Evolutionary conservation across 2,113 vertebrate genomes (phyloP).

Genomic region (Phyllopteryx taeniolatus): DNA sequence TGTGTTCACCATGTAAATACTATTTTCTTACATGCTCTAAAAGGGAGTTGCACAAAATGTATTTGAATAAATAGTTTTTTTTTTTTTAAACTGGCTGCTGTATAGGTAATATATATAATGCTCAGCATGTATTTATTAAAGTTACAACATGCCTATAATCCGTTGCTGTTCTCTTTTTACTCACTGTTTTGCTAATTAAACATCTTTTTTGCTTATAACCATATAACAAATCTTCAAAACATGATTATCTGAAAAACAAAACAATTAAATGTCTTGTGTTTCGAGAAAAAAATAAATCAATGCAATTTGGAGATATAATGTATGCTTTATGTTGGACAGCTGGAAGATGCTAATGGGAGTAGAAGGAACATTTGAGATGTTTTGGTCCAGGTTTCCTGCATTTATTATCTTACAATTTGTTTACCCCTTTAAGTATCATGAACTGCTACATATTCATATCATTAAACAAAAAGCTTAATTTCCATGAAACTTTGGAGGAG

Average conservation of each 20-base stretch:
- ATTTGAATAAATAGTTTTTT: not conserved
- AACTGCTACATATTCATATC: not conserved
- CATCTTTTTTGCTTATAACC: not conserved
- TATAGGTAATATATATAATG: conserved; percentile 10
- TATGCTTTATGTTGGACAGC: not conserved
- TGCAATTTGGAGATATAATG: not conserved
- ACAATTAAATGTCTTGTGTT: not conserved
- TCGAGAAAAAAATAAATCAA: not conserved
- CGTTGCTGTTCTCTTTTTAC: not conserved
- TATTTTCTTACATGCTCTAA: conserved; percentile 8
- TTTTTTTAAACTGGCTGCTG: conserved; percentile 5
- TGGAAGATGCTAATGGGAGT: no score
- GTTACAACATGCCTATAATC: not conserved
- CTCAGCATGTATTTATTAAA: conserved; percentile 31
- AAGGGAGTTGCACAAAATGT: conserved; percentile 16
- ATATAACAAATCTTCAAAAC: not conserved
- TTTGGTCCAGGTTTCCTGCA: not conserved
- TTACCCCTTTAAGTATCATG: not conserved
- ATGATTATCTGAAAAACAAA: no score
- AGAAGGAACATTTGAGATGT: no score
- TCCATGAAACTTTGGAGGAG: no score
- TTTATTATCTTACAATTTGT: not conserved
- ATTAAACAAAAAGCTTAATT: not conserved
- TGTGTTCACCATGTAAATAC: conserved; percentile 32
- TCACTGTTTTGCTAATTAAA: not conserved